Conservation (phyloP, 2,797 vertebrate species). For the Cuniculus paca region DNA sequence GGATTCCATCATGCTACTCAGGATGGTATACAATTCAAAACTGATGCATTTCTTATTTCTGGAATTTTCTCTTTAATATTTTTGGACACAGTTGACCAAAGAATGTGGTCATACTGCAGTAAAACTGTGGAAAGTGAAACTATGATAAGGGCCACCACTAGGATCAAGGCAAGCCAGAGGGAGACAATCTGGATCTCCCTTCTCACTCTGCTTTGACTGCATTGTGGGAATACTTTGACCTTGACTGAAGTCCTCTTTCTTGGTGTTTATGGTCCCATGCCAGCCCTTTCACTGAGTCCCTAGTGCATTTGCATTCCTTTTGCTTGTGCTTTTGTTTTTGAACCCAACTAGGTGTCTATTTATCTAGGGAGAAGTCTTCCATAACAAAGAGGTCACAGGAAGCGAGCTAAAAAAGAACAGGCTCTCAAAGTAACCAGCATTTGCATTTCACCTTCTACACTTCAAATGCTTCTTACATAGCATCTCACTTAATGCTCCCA, state of each 20-base stretch:
- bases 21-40: not conserved
- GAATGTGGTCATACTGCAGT: not conserved
- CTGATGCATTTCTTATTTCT: not conserved
- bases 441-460: not conserved
- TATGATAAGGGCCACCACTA: too few species aligned
- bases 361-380: conserved; percentile 1
- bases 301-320: not conserved
- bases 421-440: not conserved
- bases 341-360: not conserved
- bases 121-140: not conserved
- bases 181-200: not conserved
- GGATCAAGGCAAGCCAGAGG: not conserved
- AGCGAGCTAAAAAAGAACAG: not conserved
- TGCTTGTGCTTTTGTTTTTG: conserved; percentile 5
- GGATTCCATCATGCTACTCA: not conserved
- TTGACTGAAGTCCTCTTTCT: not conserved
- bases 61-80: not conserved
- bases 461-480: not conserved
- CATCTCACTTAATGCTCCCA: not conserved
- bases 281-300: not conserved
- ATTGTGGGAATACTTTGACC: not conserved
- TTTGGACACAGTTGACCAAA: too few species aligned
- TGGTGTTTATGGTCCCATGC: not conserved
- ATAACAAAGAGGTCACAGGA: not conserved
- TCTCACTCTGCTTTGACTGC: not conserved